phyloP scores from a whole-genome alignment of 2,888 invertebrate species.

The Philopedon plagiatum region DNA sequence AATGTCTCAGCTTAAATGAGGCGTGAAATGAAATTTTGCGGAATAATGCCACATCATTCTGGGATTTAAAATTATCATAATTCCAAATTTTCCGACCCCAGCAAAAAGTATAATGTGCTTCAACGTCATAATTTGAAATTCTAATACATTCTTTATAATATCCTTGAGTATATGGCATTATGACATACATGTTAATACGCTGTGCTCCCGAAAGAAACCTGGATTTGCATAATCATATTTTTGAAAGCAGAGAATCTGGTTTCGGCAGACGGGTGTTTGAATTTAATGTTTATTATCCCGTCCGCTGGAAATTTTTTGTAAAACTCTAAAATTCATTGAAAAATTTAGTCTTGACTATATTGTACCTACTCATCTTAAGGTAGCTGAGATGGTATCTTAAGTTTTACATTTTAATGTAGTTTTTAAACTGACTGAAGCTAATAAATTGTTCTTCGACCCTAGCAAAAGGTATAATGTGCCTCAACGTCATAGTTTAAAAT shows the following conservation, averaged over 20 bases:
- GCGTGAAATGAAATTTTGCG: constrained; percentile 47
- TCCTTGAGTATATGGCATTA: not conserved
- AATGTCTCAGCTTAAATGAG: constrained; percentile 37
- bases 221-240: not conserved
- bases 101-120: constrained; percentile 8
- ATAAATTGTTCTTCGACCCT: constrained; percentile 23
- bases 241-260: not conserved
- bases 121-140: constrained; percentile 2
- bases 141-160: constrained; percentile 13
- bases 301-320: too few relatives aligned
- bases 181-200: not conserved
- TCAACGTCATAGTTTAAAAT: not conserved
- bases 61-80: constrained; percentile 39
- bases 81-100: constrained; percentile 31
- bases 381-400: too few relatives aligned
- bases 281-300: too few relatives aligned
- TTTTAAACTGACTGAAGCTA: too few relatives aligned
- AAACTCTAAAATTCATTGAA: too few relatives aligned
- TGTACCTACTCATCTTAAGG: too few relatives aligned
- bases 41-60: constrained; percentile 44
- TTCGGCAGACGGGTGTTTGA: too few relatives aligned
- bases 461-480: constrained; percentile 10
- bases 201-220: not conserved
- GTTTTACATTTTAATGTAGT: too few relatives aligned
- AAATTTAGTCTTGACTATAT: too few relatives aligned